These are phyloP conservation scores for Malacoraja senta DNA, from an alignment of 2,797 vertebrate genomes.

Conservation along the genomic window DNA sequence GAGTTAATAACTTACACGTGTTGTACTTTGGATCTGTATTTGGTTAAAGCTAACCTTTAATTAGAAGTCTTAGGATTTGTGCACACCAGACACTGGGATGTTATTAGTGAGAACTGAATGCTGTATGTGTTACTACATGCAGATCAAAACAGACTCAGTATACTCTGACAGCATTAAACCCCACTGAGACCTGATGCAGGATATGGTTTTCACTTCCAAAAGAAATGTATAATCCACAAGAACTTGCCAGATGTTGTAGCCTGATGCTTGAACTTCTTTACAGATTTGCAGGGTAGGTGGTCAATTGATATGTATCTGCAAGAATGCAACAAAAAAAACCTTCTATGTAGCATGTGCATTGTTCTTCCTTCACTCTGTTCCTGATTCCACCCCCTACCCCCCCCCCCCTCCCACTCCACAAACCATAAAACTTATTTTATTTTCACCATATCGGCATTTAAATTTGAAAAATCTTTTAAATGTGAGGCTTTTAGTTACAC, in stretches of 20 bases:
- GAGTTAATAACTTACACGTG: slow-evolving; percentile 60
- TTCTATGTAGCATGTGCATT: slow-evolving; percentile 11
- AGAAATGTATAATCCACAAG: slow-evolving; percentile 64
- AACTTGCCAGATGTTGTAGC: slow-evolving; percentile 59
- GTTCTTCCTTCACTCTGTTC: background rate
- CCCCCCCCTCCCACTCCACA: background rate
- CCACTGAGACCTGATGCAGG: slow-evolving; percentile 59
- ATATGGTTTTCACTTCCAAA: slow-evolving; percentile 65
- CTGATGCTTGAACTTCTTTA: slow-evolving; percentile 46
- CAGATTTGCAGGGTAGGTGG: slow-evolving; percentile 53
- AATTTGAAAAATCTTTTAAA: background rate
- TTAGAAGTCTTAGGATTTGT: slow-evolving; percentile 61
- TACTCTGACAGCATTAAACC: slow-evolving; percentile 59
- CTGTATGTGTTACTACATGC: slow-evolving; percentile 57
- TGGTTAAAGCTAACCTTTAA: slow-evolving; percentile 63
- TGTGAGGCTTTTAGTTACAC: background rate
- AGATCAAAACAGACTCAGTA: slow-evolving; percentile 65
- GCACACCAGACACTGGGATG: slow-evolving; percentile 58
- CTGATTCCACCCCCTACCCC: no score
- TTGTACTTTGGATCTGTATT: slow-evolving; percentile 56
- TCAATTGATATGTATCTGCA: slow-evolving; percentile 46
- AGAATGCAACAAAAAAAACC: slow-evolving; percentile 40
- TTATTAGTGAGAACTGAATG: slow-evolving; percentile 61
- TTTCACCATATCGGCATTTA: background rate
- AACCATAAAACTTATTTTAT: slow-evolving; percentile 41